Conservation (phyloP, 2,113 vertebrate genomes). For the Emydura subglobosa region DNA sequence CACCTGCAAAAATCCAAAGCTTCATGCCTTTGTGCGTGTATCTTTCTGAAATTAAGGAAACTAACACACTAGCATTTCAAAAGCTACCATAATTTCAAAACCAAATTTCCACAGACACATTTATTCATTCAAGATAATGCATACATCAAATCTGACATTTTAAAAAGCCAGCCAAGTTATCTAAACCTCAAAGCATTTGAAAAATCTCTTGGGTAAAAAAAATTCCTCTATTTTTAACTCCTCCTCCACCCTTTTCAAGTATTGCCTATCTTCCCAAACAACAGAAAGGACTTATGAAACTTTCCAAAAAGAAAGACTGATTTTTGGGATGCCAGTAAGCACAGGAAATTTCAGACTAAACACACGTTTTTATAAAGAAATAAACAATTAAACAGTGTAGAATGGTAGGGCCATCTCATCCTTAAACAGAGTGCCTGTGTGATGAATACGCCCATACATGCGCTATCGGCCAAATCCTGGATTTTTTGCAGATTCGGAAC, state of each 20-base stretch:
- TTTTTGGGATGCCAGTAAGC: slow-evolving; percentile 55
- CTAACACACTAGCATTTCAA: neutral
- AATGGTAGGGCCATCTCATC: slow-evolving; percentile 8
- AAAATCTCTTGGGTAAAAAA: slow-evolving; percentile 40
- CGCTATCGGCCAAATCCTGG: neutral
- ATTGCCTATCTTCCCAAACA: slow-evolving; percentile 1
- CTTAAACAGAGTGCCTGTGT: slow-evolving; percentile 25
- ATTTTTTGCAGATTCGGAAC: neutral
- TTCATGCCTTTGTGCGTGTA: neutral
- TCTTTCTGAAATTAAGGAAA: neutral
- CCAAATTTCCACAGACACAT: neutral
- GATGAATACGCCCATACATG: neutral
- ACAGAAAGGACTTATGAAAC: slow-evolving; percentile 38
- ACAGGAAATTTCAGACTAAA: slow-evolving; percentile 67
- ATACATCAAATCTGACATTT: slow-evolving; percentile 4
- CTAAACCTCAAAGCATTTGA: slow-evolving; percentile 29
- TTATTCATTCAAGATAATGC: slow-evolving; percentile 34
- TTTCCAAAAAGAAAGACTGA: slow-evolving; percentile 45
- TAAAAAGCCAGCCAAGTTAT: slow-evolving; percentile 3
- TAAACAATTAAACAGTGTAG: slow-evolving; percentile 37
- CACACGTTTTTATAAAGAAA: slow-evolving; percentile 62
- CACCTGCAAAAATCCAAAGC: neutral
- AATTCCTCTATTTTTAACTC: slow-evolving; percentile 49
- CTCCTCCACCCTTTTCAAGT: neutral
- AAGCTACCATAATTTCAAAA: neutral